Evolutionary conservation across 2,797 vertebrate species (phyloP), one percentile per base, ranked within the genome.

Genomic region (Chromis chromis): DNA sequence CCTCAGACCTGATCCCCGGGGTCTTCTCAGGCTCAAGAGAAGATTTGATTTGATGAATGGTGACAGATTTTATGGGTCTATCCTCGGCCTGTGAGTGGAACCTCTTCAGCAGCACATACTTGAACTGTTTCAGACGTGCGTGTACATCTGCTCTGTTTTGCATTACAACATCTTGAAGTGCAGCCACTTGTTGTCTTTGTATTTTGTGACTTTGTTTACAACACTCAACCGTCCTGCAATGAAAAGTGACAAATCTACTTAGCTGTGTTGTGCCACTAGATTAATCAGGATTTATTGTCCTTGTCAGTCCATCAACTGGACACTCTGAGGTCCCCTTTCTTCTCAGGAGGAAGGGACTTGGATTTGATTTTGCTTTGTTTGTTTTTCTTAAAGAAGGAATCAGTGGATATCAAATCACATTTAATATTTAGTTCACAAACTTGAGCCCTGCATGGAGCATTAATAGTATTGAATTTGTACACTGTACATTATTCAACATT

Each of bases 161-260:
- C 42, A 28, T 65, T 24, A 28, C 27, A 21, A 9, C 24, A 52
- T 22, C 11, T 4, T 53, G 27, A 61, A 54, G 44, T n/a, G 39
- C 25, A 65, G 66, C 65, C 54, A 5, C 27, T 64, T 67, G 46
- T 59, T 56, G 50, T 70, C 19, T 61, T 67, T 31, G 60, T 60
- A 3, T 33, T 40, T 40, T 27, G 49, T 52, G 17, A 33, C 14
- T 44, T 70, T 1, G 19, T 68, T 70, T 55, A 40, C 36, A 28
- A 33, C 50, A 54, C 14, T 9, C 1, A 1, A 53, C 7, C 24
- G 16, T 28, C 53, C 71, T 39, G 25, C 74, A 70, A 81, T 82
- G 73, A 77, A 81, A 83, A 68, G 74, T 71, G 86, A 85, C 85
- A 86, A 82, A 90, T 82, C 78, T 65, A 2, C 74, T 87, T 83